Conservation (phyloP, 2,888 invertebrate species). For the Troides aeacus region DNA sequence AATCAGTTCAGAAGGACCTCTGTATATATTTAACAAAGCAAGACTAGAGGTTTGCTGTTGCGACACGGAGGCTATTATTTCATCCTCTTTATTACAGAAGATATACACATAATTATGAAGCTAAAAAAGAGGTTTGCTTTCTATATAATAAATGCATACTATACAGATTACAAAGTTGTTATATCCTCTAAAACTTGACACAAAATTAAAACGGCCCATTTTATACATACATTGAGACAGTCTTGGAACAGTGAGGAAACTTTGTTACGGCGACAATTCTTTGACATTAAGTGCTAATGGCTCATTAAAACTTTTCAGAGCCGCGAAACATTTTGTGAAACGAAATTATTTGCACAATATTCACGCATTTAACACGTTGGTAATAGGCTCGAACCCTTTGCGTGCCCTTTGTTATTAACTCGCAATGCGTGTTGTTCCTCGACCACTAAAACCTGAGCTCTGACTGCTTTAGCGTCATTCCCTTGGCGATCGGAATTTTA, state of each 20-base stretch:
- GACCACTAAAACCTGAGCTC: slow-evolving; percentile 42
- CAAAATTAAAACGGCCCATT: slow-evolving; percentile 14
- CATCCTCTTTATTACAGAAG: too few species aligned
- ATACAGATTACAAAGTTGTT: not conserved
- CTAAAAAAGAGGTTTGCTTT: too few species aligned
- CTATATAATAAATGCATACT: not conserved
- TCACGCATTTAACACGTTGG: slow-evolving; percentile 46
- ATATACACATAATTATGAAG: too few species aligned
- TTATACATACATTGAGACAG: slow-evolving; percentile 17
- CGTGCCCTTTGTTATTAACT: slow-evolving; percentile 48
- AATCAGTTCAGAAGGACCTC: too few species aligned
- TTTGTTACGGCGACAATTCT: slow-evolving; percentile 26
- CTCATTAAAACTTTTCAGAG: slow-evolving; percentile 43
- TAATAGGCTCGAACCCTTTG: slow-evolving; percentile 46
- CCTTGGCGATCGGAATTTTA: slow-evolving; percentile 19
- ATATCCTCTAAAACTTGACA: slow-evolving; percentile 4
- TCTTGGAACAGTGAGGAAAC: slow-evolving; percentile 15
- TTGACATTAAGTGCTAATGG: slow-evolving; percentile 37
- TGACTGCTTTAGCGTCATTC: slow-evolving; percentile 20
- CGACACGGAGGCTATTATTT: too few species aligned
- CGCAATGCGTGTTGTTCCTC: slow-evolving; percentile 43
- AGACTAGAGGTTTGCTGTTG: too few species aligned
- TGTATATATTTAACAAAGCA: too few species aligned
- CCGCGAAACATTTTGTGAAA: slow-evolving; percentile 36
- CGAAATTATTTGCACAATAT: slow-evolving; percentile 45